phyloP scores from a whole-genome alignment of 2,888 invertebrate genomes.

The Drosophila formosana region DNA sequence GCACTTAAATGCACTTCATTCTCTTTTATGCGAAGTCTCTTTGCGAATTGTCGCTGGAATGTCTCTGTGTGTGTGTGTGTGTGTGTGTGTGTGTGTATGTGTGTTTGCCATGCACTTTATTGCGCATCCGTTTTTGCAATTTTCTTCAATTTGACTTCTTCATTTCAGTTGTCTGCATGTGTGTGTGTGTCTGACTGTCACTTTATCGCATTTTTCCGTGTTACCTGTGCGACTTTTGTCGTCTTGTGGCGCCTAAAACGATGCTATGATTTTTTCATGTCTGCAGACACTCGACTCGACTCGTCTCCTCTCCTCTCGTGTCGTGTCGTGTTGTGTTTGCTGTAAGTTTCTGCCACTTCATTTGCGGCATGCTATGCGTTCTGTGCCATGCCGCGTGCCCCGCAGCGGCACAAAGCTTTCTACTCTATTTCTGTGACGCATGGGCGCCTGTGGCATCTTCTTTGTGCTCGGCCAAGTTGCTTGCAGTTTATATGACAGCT shows the following conservation, averaged over 20 bases:
- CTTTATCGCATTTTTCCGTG: slow-evolving; percentile 16
- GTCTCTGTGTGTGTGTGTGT: slow-evolving; percentile 20
- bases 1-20: neutral
- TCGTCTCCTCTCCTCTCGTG: no score
- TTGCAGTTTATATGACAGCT: slow-evolving; percentile 64
- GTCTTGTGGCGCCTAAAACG: slow-evolving; percentile 62
- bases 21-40: no score
- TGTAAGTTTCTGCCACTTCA: slow-evolving; percentile 64
- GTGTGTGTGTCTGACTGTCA: slow-evolving; percentile 11
- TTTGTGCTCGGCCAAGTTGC: slow-evolving; percentile 62
- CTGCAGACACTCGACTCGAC: slow-evolving; percentile 9
- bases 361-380: slow-evolving; percentile 56
- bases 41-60: neutral
- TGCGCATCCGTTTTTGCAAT: slow-evolving; percentile 68
- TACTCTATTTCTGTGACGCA: slow-evolving; percentile 32
- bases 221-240: slow-evolving; percentile 50
- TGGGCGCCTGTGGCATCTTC: slow-evolving; percentile 58
- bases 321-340: slow-evolving; percentile 7
- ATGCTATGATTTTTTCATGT: slow-evolving; percentile 66
- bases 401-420: neutral
- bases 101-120: slow-evolving; percentile 56
- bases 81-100: no score
- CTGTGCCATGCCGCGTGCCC: neutral
- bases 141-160: slow-evolving; percentile 59
- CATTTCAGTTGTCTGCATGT: slow-evolving; percentile 23